Evolutionary conservation across 2,113 vertebrate species (phyloP).

Genomic region (Clarias gariepinus): DNA sequence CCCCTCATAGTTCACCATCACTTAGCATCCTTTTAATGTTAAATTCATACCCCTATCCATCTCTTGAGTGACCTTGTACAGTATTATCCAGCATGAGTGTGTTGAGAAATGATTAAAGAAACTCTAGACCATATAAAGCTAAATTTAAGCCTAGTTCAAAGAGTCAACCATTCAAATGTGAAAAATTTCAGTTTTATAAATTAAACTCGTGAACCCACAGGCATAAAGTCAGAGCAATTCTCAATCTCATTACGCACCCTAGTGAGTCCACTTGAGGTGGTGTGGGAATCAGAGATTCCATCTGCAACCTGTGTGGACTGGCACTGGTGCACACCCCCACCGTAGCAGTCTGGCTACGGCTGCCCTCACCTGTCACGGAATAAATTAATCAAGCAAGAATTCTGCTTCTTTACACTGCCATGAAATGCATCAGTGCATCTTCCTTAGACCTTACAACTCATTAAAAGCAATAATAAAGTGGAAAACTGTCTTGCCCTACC

Average conservation of each 20-base stretch:
- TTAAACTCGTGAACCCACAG: neutral
- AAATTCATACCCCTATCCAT: neutral
- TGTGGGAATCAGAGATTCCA: conserved; percentile 62
- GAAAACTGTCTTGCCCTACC: conserved; percentile 58
- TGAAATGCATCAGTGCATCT: neutral
- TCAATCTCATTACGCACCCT: conserved; percentile 56
- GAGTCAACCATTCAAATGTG: neutral
- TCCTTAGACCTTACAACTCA: neutral
- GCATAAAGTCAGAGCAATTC: neutral
- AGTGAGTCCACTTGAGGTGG: conserved; percentile 64
- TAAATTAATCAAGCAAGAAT: neutral
- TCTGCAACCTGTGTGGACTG: conserved; percentile 60
- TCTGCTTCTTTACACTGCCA: neutral
- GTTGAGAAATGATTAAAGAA: neutral
- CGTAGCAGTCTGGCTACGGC: conserved; percentile 56
- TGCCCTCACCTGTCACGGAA: conserved; percentile 19
- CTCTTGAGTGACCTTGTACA: neutral
- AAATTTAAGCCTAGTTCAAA: no score
- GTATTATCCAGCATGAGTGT: neutral
- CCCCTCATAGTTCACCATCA: neutral
- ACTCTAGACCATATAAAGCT: neutral
- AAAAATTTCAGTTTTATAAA: neutral
- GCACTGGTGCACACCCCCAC: conserved; percentile 58
- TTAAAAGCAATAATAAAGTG: neutral
- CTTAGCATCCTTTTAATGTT: neutral